Percentiles rank a stretch among this genome's conserved stretches.
These are phyloP conservation scores for Laothoe populi DNA, from an alignment of 2,888 invertebrate species.

Conservation along the genomic window DNA sequence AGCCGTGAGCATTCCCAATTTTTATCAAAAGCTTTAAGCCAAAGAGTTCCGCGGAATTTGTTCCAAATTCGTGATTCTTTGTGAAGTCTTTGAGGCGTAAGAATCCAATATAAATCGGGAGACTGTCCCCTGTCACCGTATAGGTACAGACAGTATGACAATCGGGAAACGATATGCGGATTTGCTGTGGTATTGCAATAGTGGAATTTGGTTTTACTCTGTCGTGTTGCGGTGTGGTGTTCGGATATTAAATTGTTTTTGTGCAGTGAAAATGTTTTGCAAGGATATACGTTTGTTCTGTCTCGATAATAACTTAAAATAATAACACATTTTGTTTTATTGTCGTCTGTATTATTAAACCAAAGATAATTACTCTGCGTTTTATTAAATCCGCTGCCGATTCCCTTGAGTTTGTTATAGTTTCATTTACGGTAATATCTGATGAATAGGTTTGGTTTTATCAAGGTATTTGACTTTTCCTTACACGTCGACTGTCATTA, in stretches of 20 bases:
- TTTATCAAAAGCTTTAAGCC: conserved; percentile 42
- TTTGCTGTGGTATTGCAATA: conserved; percentile 32
- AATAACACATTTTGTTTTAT: too few relatives aligned
- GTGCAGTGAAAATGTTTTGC: background rate
- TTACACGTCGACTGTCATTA: too few relatives aligned
- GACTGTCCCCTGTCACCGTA: conserved; percentile 38
- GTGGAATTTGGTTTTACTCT: background rate
- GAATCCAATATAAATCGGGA: conserved; percentile 62
- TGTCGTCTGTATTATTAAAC: too few relatives aligned
- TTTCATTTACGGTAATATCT: too few relatives aligned
- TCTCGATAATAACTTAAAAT: too few relatives aligned
- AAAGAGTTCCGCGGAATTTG: conserved; percentile 43
- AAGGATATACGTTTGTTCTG: background rate
- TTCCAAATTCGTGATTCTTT: conserved; percentile 51
- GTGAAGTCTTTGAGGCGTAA: conserved; percentile 55
- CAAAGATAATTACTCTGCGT: too few relatives aligned
- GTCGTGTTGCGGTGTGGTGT: conserved; percentile 12
- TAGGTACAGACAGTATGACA: conserved; percentile 39
- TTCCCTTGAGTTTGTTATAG: too few relatives aligned
- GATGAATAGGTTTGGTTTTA: too few relatives aligned
- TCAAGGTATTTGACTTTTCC: too few relatives aligned
- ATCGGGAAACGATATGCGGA: conserved; percentile 35
- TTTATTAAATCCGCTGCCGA: too few relatives aligned
- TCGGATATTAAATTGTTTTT: background rate
- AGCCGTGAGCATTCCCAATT: conserved; percentile 41